Conservation (phyloP, 2,113 vertebrate genomes). For the Hyaena hyaena region DNA sequence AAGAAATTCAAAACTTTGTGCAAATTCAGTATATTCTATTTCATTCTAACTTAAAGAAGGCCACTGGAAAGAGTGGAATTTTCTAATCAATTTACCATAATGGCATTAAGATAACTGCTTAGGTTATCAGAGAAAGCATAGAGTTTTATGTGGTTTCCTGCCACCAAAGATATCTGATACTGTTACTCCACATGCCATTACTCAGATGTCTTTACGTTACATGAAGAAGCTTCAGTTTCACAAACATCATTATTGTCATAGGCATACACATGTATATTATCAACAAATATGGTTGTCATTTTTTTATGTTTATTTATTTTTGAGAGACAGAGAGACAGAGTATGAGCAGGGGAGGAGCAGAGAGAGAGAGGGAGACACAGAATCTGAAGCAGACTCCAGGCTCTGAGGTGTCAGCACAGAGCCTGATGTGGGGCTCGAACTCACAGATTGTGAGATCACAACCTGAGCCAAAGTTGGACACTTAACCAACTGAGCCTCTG, state of each 20-base stretch:
- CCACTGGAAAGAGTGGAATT: neutral
- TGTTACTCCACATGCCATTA: neutral
- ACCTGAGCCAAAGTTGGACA: too few relatives aligned
- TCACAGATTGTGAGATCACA: too few relatives aligned
- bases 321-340: too few relatives aligned
- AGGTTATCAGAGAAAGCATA: slow-evolving; percentile 16
- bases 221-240: neutral
- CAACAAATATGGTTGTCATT: neutral
- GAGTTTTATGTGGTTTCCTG: neutral
- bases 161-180: neutral
- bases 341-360: too few relatives aligned
- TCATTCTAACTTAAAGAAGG: neutral
- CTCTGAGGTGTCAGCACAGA: too few relatives aligned
- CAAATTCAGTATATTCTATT: neutral
- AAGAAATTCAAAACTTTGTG: neutral
- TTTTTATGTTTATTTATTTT: too few relatives aligned
- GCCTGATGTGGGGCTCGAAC: too few relatives aligned
- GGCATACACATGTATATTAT: neutral
- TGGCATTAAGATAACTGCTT: neutral
- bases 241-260: neutral
- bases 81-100: neutral
- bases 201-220: neutral
- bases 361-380: too few relatives aligned
- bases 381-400: too few relatives aligned
- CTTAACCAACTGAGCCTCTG: too few relatives aligned